These are phyloP conservation scores for Brachymystax lenok DNA, from an alignment of 2,797 vertebrate genomes.

Conservation along the genomic window DNA sequence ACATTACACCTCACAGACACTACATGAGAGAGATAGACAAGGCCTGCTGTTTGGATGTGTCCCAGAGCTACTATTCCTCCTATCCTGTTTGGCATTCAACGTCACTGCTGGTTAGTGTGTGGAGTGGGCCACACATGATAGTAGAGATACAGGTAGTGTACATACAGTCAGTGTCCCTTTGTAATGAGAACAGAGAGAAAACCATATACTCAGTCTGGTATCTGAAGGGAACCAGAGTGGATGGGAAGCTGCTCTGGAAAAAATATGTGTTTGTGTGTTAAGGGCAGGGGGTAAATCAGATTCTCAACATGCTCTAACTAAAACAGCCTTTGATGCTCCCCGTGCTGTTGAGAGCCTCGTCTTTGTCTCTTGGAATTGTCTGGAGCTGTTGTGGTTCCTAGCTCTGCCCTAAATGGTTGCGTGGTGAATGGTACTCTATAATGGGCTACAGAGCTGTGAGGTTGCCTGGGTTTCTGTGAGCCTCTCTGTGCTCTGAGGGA, in stretches of 20 bases:
- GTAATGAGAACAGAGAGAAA: background rate
- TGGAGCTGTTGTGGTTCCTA: slow-evolving; percentile 12
- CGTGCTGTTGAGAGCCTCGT: slow-evolving; percentile 60
- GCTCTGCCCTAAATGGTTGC: slow-evolving; percentile 4
- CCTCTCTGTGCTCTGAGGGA: slow-evolving; percentile 55
- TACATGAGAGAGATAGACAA: background rate
- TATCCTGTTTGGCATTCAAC: background rate
- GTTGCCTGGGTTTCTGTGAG: slow-evolving; percentile 8
- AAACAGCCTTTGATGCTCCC: slow-evolving; percentile 73
- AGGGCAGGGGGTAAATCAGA: slow-evolving; percentile 64
- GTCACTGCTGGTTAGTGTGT: background rate
- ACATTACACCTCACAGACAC: background rate
- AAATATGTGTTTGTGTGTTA: slow-evolving; percentile 66
- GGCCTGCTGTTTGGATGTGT: too few species aligned
- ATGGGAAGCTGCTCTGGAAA: slow-evolving; percentile 65
- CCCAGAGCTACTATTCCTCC: background rate
- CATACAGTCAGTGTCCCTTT: background rate
- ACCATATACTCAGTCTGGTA: background rate
- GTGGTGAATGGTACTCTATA: slow-evolving; percentile 22
- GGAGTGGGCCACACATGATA: background rate
- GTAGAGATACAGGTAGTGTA: background rate
- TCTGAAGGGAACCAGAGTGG: slow-evolving; percentile 54
- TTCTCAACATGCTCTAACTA: slow-evolving; percentile 66
- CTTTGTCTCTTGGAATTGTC: slow-evolving; percentile 23
- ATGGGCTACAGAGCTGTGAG: slow-evolving; percentile 44